Conservation (phyloP, 2,797 vertebrate genomes). For the Lemur catta region DNA sequence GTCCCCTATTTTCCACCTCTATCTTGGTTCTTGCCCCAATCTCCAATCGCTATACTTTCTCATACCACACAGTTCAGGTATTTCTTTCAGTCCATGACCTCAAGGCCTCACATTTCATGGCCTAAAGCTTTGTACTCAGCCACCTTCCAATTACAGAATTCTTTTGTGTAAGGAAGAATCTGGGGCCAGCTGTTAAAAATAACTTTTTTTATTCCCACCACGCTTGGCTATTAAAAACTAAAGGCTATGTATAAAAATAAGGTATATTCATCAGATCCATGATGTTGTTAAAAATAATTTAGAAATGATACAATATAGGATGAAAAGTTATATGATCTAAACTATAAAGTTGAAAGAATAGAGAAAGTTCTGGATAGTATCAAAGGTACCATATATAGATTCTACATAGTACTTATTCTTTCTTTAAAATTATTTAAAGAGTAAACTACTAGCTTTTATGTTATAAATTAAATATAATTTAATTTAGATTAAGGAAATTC, state of each 20-base stretch:
- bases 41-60: not conserved
- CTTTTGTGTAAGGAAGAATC: not conserved
- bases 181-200: not conserved
- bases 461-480: not conserved
- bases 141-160: not conserved
- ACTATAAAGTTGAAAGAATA: not conserved
- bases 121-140: not conserved
- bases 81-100: not conserved
- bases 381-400: not conserved
- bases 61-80: not conserved
- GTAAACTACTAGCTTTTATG: not conserved
- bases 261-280: not conserved
- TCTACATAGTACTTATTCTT: not conserved
- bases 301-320: not conserved
- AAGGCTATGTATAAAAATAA: not conserved
- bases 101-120: not conserved
- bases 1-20: not conserved
- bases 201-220: not conserved
- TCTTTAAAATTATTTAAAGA: not conserved
- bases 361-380: not conserved
- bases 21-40: not conserved
- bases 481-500: not conserved
- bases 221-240: not conserved
- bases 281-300: not conserved
- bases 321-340: not conserved